Evolutionary conservation across 1,140 invertebrate genomes (phyloP).

Genomic region (Diorhabda elongata): DNA sequence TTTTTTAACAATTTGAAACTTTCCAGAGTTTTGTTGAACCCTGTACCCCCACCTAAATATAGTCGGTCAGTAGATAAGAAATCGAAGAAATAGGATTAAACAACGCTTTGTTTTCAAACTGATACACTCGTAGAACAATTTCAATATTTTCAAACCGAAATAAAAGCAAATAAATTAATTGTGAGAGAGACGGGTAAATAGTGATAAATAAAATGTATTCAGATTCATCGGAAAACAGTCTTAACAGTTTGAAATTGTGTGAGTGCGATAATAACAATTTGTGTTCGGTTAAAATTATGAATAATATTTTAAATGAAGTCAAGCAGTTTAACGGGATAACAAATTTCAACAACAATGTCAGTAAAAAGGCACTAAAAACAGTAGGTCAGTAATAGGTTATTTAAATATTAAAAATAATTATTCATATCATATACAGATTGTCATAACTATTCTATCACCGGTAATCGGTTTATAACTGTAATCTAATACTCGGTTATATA

Average conservation of each 20-base stretch:
- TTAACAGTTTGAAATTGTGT: neutral
- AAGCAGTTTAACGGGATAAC: conserved; percentile 15
- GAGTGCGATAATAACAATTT: conserved; percentile 24
- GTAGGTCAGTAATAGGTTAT: conserved; percentile 8
- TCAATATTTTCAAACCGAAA: no score
- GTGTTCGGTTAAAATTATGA: conserved; percentile 20
- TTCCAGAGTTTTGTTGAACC: conserved; percentile 11
- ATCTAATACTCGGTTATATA: no score
- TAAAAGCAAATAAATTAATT: neutral
- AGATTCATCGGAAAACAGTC: conserved; percentile 5
- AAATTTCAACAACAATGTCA: conserved; percentile 20
- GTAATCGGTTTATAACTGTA: no score
- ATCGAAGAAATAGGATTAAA: conserved; percentile 5
- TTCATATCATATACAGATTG: no score
- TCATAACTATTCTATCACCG: no score
- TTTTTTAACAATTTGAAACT: neutral
- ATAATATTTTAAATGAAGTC: neutral
- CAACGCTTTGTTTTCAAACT: neutral
- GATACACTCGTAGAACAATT: no score
- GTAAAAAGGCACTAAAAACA: conserved; percentile 17
- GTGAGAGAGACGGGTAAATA: no score
- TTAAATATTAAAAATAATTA: neutral
- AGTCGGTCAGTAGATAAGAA: neutral
- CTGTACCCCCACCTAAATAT: neutral
- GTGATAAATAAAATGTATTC: conserved; percentile 19